Base-by-base conservation (phyloP, 2,797 vertebrate species). In the Gastrophryne carolinensis region DNA sequence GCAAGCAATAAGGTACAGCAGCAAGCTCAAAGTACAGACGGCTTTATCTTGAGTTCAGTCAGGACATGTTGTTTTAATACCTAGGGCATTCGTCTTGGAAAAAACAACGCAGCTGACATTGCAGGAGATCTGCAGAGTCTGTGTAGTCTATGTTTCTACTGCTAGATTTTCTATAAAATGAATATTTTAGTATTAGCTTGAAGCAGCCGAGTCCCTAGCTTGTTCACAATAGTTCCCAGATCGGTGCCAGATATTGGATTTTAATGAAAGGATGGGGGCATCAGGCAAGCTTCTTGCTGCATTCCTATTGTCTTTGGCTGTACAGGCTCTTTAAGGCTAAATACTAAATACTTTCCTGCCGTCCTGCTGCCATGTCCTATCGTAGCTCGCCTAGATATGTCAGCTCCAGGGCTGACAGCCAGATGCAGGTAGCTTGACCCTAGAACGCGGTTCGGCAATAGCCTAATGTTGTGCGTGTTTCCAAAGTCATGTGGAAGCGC, bases 91-190 rank as follows among this genome's bases (percentile, higher is more conserved):
- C 56, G 61, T 64, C 52, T 73, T 65, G 57, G 53, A 34, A 19
- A 50, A 56, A 53, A 49, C 62, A 65, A 66, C 62, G 21, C 17
- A 54, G 41, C 57, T 72, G 69, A 61, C 69, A 72, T 44, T 37
- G 62, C 60, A 66, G 10, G 49, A 57, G 49, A 74, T 66, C 66
- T n/a, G n/a, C n/a, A n/a, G n/a, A n/a, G 57, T 66, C 58, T 66
- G 54, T 74, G 62, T 47, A 47, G 52, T 37, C 27, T 50, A 37
- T 35, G 47, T 57, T 27, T 49, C 34, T 53, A 54, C 65, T 24
- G 37, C 65, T 52, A 58, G 41, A 29, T 24, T 19, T 24, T 60
- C 10, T 47, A 9, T 41, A 34, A 34, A 71, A 71, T 71, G 32
- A 71, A 71, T 71, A 71, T 71, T 71, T 49, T 61, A 70, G 67